Base-by-base conservation (phyloP, 1,140 invertebrate genomes). In the Drosophila tristis region DNA sequence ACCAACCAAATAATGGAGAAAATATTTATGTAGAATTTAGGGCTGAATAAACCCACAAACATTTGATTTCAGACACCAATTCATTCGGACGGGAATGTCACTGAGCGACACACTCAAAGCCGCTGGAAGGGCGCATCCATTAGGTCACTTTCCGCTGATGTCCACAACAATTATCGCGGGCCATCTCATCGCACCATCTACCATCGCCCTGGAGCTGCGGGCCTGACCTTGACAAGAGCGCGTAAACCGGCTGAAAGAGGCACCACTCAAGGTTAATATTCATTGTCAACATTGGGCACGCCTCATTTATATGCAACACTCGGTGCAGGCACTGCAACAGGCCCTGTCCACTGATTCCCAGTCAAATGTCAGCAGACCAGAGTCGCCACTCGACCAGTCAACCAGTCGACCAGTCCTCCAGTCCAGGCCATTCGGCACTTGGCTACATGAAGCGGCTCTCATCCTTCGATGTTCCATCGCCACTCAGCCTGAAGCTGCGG, bases 241-340 rank as follows among this genome's bases (percentile, higher is more conserved):
- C 23, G 48, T 51, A 53, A 71, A 55, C 47, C 59, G 47, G 68
- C 43, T 67, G 51, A 48, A 56, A 29, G 11, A 13, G 55, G 42
- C 55, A 51, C 42, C 48, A 75, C 72, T 87, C 81, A 81, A 87
- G 81, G 81, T 87, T 78, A 81, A 87, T 86, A 81, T 86, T 70
- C 74, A 75, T 87, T 86, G 82, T 87, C 81, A 87, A 78, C 74
- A 81, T 85, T 78, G 73, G 82, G 62, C 62, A 87, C 64, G 62
- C 65, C 82, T 87, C 82, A 81, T 81, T 86, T 78, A 77, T 87
- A 87, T 86, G 82, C 81, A 65, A 58, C 74, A 63, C 54, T 64
- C 9, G 31, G 31, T 31, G 31, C 8, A 20, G 20, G 20, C 20
- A 20, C 31, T 31, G 31, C 31, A 31, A 31, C 31, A 31, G 61